Percentiles rank a stretch among this genome's conserved stretches.
Evolutionary conservation across 2,888 invertebrate species (phyloP).

Genomic region (Eudasyphora cyanicolor): DNA sequence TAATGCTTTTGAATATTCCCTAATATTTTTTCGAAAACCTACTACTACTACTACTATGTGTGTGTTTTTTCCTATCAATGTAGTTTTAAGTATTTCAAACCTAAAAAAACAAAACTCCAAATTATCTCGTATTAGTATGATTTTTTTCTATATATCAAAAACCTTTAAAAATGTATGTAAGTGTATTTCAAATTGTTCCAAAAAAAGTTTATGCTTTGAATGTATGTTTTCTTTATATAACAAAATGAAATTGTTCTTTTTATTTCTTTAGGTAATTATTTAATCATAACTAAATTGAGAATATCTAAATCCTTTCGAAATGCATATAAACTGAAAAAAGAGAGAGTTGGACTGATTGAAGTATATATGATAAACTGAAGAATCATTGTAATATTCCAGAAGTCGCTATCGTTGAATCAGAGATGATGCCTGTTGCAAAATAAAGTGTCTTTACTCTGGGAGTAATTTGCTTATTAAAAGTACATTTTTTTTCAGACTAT

Average conservation of each 20-base stretch:
- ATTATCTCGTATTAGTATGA: slow-evolving; percentile 49
- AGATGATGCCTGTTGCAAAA: too few relatives aligned
- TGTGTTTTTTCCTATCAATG: slow-evolving; percentile 61
- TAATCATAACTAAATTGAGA: slow-evolving; percentile 10
- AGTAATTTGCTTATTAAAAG: too few relatives aligned
- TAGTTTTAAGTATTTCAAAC: slow-evolving; percentile 62
- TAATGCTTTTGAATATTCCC: slow-evolving; percentile 62
- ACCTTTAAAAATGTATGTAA: slow-evolving; percentile 59
- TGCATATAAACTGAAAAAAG: slow-evolving; percentile 12
- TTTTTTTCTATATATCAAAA: slow-evolving; percentile 48
- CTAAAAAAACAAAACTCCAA: slow-evolving; percentile 1
- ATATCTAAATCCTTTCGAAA: slow-evolving; percentile 11
- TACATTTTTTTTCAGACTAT: too few relatives aligned
- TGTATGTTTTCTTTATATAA: slow-evolving; percentile 58
- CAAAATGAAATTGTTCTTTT: background rate
- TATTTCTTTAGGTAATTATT: slow-evolving; percentile 41
- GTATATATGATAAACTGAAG: too few relatives aligned
- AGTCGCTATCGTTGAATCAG: too few relatives aligned
- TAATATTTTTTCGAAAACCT: slow-evolving; percentile 50
- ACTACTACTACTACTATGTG: too few relatives aligned
- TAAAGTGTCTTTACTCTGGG: too few relatives aligned
- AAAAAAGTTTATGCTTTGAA: slow-evolving; percentile 60
- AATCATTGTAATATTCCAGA: too few relatives aligned
- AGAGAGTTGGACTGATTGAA: slow-evolving; percentile 5
- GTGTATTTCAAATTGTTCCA: slow-evolving; percentile 45